phyloP scores from a whole-genome alignment of 2,113 vertebrate species.

The Cinclus cinclus region DNA sequence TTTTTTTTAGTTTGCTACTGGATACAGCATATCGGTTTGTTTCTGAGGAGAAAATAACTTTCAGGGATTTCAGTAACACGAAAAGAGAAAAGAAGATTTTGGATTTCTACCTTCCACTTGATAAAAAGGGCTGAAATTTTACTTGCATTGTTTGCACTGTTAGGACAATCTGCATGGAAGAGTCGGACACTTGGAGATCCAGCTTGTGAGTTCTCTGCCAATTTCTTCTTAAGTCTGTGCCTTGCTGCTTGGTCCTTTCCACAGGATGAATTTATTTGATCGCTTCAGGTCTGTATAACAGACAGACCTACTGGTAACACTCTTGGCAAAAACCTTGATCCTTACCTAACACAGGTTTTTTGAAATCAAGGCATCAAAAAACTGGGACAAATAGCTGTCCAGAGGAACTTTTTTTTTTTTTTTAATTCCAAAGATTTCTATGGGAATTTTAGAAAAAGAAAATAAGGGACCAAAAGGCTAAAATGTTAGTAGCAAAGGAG shows the following conservation, averaged over 20 bases:
- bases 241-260: background rate
- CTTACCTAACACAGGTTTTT: background rate
- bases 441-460: background rate
- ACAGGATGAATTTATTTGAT: background rate
- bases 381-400: background rate
- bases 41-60: slow-evolving; percentile 51
- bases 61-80: background rate
- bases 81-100: background rate
- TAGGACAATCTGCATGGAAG: background rate
- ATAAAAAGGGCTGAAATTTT: background rate
- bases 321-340: background rate
- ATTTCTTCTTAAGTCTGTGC: background rate
- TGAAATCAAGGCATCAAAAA: background rate
- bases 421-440: background rate
- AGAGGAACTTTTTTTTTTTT: background rate
- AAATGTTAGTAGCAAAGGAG: background rate
- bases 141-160: background rate
- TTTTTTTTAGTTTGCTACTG: background rate
- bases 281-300: background rate
- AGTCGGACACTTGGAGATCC: background rate
- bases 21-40: background rate
- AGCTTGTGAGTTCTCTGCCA: background rate
- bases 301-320: background rate
- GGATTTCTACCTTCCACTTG: background rate
- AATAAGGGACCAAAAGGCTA: background rate